A percentile compares a stretch with the other conserved stretches of the same genome.
Conservation (phyloP, 2,888 invertebrate genomes). For the Chouioia cunea region DNA sequence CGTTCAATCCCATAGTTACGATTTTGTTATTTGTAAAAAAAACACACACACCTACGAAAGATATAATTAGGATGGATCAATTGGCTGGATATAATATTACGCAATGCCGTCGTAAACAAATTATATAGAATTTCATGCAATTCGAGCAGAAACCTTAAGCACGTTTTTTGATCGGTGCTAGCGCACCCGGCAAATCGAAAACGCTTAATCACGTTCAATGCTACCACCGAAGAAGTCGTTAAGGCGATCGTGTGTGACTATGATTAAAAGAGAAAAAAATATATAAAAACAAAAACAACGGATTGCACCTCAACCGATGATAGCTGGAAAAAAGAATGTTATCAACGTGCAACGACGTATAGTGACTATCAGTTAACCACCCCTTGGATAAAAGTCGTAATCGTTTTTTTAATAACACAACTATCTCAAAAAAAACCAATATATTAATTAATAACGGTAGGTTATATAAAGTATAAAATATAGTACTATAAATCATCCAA, state of each 20-base stretch:
- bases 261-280: slow-evolving; percentile 30
- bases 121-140: too few species aligned
- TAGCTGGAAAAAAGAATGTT: slow-evolving; percentile 53
- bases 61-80: too few species aligned
- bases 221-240: slow-evolving; percentile 33
- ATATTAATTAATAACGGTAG: slow-evolving; percentile 61
- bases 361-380: slow-evolving; percentile 60
- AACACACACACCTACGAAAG: too few species aligned
- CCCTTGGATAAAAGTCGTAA: slow-evolving; percentile 59
- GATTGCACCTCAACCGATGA: slow-evolving; percentile 66
- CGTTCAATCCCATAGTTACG: too few species aligned
- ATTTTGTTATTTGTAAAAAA: too few species aligned
- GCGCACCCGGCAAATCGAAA: slow-evolving; percentile 8
- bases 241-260: slow-evolving; percentile 41
- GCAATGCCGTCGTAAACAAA: too few species aligned
- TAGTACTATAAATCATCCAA: slow-evolving; percentile 64
- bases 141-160: too few species aligned
- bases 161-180: too few species aligned
- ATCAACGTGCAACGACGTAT: slow-evolving; percentile 65
- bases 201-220: slow-evolving; percentile 7
- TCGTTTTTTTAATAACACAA: slow-evolving; percentile 57
- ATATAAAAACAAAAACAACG: slow-evolving; percentile 60
- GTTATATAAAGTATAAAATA: slow-evolving; percentile 66
- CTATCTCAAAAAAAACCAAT: slow-evolving; percentile 59
- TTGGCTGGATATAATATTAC: too few species aligned